phyloP scores from a whole-genome alignment of 2,888 invertebrate genomes.

The Sisyra terminalis region DNA sequence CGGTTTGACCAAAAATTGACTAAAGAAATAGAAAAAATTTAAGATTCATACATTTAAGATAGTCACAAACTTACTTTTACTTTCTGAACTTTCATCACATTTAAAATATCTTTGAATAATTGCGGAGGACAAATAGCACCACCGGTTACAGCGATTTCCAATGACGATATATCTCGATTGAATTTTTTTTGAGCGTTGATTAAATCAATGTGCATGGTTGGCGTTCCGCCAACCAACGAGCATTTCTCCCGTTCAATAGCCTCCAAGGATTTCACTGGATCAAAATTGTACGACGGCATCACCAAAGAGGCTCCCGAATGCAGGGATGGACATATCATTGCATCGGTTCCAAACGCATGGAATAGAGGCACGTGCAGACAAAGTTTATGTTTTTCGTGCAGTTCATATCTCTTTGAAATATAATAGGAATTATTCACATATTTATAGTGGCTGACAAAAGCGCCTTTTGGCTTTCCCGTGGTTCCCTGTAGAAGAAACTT shows the following conservation, averaged over 20 bases:
- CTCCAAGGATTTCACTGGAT: slow-evolving; percentile 41
- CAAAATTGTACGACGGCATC: slow-evolving; percentile 39
- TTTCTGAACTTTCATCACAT: slow-evolving; percentile 27
- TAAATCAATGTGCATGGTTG: slow-evolving; percentile 75
- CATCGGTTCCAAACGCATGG: slow-evolving; percentile 62
- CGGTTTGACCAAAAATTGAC: slow-evolving; percentile 44
- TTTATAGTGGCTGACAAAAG: slow-evolving; percentile 49
- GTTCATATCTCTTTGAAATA: slow-evolving; percentile 33
- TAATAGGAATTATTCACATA: slow-evolving; percentile 60
- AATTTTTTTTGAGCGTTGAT: slow-evolving; percentile 32
- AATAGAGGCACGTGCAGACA: slow-evolving; percentile 62
- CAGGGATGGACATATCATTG: slow-evolving; percentile 38
- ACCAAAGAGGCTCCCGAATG: slow-evolving; percentile 44
- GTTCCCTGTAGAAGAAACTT: slow-evolving; percentile 20
- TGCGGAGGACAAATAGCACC: slow-evolving; percentile 55
- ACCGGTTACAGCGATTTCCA: slow-evolving; percentile 44
- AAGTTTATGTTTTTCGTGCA: slow-evolving; percentile 30
- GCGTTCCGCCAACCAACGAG: slow-evolving; percentile 56
- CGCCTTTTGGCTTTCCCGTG: slow-evolving; percentile 57
- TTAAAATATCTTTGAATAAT: slow-evolving; percentile 33
- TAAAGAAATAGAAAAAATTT: slow-evolving; percentile 18
- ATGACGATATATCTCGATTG: slow-evolving; percentile 28
- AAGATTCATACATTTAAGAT: background rate
- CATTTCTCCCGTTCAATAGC: slow-evolving; percentile 55
- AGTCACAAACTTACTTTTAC: slow-evolving; percentile 27